Conservation (phyloP, 1,140 invertebrate species). For the Cyrtorhinus lividipennis region DNA sequence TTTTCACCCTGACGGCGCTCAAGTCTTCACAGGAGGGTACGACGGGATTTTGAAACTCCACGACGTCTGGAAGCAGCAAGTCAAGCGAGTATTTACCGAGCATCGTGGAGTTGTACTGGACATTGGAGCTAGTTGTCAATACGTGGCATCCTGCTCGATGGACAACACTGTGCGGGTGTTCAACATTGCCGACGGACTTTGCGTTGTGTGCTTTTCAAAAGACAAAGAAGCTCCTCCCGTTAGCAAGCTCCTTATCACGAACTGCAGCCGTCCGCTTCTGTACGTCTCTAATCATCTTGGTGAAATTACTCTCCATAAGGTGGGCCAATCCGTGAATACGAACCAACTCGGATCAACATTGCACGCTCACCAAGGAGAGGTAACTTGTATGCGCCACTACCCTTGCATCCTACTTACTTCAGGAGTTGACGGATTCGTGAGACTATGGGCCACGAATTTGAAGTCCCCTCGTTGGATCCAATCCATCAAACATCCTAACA, state of each 20-base stretch:
- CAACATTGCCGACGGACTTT: not conserved
- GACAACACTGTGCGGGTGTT: not conserved
- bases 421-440: not conserved
- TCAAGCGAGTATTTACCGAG: not conserved
- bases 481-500: not conserved
- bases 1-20: not conserved
- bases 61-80: not conserved
- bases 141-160: not conserved
- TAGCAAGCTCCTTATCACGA: not conserved
- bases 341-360: not conserved
- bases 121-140: not conserved
- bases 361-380: not conserved
- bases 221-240: not conserved
- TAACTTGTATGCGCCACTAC: not conserved
- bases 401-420: not conserved
- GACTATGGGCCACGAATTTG: not conserved
- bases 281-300: not conserved
- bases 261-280: not conserved
- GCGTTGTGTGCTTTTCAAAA: not conserved
- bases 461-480: not conserved
- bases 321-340: not conserved
- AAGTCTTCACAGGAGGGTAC: not conserved
- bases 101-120: not conserved
- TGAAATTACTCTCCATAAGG: not conserved
- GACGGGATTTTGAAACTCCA: not conserved